A percentile compares a stretch with the other conserved stretches of the same genome.
Conservation (phyloP, 2,113 vertebrate species). For the Neodon shergylaensis region DNA sequence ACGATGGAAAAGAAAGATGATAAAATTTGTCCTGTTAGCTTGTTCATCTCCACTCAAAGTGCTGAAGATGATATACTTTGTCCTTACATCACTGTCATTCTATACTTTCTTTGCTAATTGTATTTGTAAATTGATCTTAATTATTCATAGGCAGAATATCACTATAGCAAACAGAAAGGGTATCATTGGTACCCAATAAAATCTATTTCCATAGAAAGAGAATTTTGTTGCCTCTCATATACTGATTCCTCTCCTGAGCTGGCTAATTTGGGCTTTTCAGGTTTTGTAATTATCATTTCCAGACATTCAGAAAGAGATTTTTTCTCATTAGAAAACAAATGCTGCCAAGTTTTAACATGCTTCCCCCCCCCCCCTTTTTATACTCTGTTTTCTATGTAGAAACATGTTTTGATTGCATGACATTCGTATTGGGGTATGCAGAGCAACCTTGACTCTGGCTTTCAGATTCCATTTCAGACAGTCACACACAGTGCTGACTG, state of each 20-base stretch:
- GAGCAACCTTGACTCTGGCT: background rate
- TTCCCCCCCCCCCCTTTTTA: background rate
- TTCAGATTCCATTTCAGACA: background rate
- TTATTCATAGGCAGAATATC: slow-evolving; percentile 46
- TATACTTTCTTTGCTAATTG: background rate
- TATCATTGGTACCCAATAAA: background rate
- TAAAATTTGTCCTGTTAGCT: slow-evolving; percentile 10
- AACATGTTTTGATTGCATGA: background rate
- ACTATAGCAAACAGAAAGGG: slow-evolving; percentile 16
- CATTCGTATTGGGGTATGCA: background rate
- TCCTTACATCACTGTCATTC: slow-evolving; percentile 9
- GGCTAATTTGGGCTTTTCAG: slow-evolving; percentile 28
- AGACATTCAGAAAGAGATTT: background rate
- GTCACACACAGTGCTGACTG: background rate
- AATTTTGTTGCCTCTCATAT: background rate
- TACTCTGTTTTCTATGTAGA: background rate
- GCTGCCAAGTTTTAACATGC: background rate
- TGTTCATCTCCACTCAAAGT: slow-evolving; percentile 51
- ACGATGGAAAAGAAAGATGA: background rate
- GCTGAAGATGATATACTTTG: slow-evolving; percentile 10
- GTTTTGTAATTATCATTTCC: slow-evolving; percentile 19
- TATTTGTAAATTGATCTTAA: slow-evolving; percentile 19
- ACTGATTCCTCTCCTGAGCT: background rate
- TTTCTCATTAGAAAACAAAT: slow-evolving; percentile 45
- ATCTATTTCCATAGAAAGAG: slow-evolving; percentile 2